Conservation (phyloP, 2,888 invertebrate genomes). For the Scaptomyza flava region DNA sequence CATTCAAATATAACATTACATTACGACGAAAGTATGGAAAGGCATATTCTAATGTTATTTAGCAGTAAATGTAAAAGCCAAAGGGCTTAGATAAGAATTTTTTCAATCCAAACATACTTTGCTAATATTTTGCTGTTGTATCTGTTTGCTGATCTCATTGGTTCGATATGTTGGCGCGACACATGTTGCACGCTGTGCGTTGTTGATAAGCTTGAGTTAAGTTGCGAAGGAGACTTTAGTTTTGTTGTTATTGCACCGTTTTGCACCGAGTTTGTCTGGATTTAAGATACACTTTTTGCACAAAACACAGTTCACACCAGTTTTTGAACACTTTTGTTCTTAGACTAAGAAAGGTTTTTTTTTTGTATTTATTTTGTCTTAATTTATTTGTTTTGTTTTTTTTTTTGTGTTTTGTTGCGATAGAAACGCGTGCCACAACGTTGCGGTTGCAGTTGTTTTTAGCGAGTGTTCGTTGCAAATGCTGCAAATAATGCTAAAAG, state of each 20-base stretch:
- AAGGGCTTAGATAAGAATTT: constrained; percentile 37
- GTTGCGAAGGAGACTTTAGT: neutral
- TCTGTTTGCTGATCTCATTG: constrained; percentile 56
- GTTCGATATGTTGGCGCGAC: constrained; percentile 49
- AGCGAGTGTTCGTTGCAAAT: constrained; percentile 84
- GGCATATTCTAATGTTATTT: constrained; percentile 20
- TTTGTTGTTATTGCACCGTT: constrained; percentile 24
- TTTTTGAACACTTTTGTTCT: constrained; percentile 21
- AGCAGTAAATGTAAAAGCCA: neutral
- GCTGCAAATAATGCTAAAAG: constrained; percentile 83
- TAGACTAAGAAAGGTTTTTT: constrained; percentile 33
- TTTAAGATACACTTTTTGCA: constrained; percentile 15
- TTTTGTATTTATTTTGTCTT: neutral
- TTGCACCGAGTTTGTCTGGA: constrained; percentile 28
- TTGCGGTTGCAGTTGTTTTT: constrained; percentile 84
- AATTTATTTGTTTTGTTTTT: constrained; percentile 20
- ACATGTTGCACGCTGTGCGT: constrained; percentile 49
- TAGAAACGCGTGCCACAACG: constrained; percentile 83
- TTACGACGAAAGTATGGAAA: constrained; percentile 59
- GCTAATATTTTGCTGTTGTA: constrained; percentile 10
- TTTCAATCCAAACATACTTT: constrained; percentile 28
- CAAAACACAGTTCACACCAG: constrained; percentile 7
- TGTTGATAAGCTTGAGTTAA: constrained; percentile 8
- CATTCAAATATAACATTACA: constrained; percentile 57
- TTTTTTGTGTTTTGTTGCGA: constrained; percentile 59